Evolutionary conservation across 2,113 vertebrate species (phyloP).

Genomic region (Crotalus tigris): DNA sequence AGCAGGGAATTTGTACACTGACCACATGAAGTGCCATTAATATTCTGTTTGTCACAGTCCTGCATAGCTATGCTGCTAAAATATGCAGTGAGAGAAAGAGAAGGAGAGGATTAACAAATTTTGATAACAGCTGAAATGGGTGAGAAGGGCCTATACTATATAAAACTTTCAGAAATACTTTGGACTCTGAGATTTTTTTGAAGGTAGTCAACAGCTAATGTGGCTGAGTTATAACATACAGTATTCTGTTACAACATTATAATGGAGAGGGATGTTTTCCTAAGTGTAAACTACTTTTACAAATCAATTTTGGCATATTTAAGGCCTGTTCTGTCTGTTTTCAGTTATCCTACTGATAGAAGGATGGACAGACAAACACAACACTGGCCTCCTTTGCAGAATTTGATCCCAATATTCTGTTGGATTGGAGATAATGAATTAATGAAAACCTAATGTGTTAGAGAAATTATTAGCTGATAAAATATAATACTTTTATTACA

Average conservation of each 20-base stretch:
- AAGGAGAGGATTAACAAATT: background rate
- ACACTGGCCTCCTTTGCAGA: background rate
- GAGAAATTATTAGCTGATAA: slow-evolving; percentile 8
- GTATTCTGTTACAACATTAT: background rate
- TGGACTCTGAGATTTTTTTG: background rate
- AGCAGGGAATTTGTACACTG: background rate
- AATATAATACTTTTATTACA: slow-evolving; percentile 9
- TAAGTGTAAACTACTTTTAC: too few relatives aligned
- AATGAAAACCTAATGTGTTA: background rate
- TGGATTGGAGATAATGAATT: background rate
- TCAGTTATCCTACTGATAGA: background rate
- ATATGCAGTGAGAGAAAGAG: background rate
- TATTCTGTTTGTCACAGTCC: background rate
- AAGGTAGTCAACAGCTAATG: background rate
- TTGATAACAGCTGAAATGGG: background rate
- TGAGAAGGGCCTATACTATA: background rate
- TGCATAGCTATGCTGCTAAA: background rate
- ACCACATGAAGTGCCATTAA: background rate
- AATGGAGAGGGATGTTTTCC: background rate
- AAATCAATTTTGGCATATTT: background rate
- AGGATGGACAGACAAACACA: background rate
- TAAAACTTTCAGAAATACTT: background rate
- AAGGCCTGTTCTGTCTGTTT: background rate
- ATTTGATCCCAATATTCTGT: background rate
- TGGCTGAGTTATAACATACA: background rate